phyloP scores from a whole-genome alignment of 1,140 invertebrate species.

The Megalonaias nervosa region DNA sequence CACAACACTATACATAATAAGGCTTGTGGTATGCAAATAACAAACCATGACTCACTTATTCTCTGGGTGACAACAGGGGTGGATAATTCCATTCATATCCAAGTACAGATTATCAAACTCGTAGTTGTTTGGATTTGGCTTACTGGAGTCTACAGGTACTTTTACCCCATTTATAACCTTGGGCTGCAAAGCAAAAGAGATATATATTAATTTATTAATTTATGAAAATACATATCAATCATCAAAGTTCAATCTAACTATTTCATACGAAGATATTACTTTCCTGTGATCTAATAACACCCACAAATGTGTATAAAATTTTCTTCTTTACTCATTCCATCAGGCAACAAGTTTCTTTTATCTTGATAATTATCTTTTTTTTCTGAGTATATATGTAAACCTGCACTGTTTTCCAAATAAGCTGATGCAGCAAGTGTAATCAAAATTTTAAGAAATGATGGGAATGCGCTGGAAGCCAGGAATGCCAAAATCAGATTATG shows the following conservation, averaged over 20 bases:
- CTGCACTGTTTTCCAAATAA: neutral
- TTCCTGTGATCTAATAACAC: no score
- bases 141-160: conserved; percentile 84
- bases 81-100: conserved; percentile 99
- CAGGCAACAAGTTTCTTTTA: neutral
- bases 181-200: conserved; percentile 58
- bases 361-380: neutral
- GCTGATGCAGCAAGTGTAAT: neutral
- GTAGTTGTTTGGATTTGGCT: conserved; percentile 93
- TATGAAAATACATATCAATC: no score
- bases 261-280: no score
- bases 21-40: neutral
- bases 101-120: conserved; percentile 98
- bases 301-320: neutral
- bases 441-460: neutral
- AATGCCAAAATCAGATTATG: no score
- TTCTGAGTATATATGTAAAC: neutral
- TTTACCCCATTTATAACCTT: conserved; percentile 73
- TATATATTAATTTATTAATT: no score
- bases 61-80: conserved; percentile 99
- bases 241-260: no score
- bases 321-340: neutral
- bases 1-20: no score
- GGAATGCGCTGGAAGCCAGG: no score
- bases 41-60: conserved; percentile 80